phyloP scores from a whole-genome alignment of 2,888 invertebrate genomes.

The Phalera bucephala region DNA sequence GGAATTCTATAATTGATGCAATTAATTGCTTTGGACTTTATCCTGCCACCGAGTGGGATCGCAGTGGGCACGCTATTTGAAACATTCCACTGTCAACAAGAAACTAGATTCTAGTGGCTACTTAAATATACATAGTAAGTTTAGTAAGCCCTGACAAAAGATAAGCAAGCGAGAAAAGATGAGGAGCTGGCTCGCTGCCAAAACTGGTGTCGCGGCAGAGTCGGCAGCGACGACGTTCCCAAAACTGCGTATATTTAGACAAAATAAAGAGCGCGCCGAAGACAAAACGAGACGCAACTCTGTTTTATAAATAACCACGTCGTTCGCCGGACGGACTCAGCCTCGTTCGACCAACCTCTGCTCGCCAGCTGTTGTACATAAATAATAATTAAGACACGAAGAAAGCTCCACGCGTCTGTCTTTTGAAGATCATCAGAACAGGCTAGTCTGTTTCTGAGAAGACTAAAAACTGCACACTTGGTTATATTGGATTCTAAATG shows the following conservation, averaged over 20 bases:
- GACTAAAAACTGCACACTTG: slow-evolving; percentile 10
- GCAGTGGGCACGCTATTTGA: background rate
- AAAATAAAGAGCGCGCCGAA: slow-evolving; percentile 82
- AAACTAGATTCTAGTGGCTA: background rate
- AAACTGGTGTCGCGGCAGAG: slow-evolving; percentile 70
- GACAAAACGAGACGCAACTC: slow-evolving; percentile 83
- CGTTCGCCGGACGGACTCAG: slow-evolving; percentile 78
- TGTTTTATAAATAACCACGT: slow-evolving; percentile 81
- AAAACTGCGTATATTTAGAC: slow-evolving; percentile 84
- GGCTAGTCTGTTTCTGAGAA: slow-evolving; percentile 6
- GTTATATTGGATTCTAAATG: slow-evolving; percentile 19
- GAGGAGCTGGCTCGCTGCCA: slow-evolving; percentile 70
- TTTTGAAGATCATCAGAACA: slow-evolving; percentile 37
- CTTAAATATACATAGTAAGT: slow-evolving; percentile 5
- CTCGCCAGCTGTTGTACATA: slow-evolving; percentile 80
- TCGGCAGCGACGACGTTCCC: slow-evolving; percentile 77
- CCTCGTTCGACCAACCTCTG: slow-evolving; percentile 73
- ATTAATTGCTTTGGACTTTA: slow-evolving; percentile 2
- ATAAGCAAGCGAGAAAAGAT: slow-evolving; percentile 65
- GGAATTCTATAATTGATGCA: background rate
- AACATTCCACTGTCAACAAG: background rate
- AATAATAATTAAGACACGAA: slow-evolving; percentile 80
- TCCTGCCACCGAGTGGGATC: background rate
- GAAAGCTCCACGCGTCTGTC: slow-evolving; percentile 61
- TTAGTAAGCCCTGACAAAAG: slow-evolving; percentile 57